Base-by-base conservation (phyloP, 2,797 vertebrate species). In the Sphenopsis melanotis region DNA sequence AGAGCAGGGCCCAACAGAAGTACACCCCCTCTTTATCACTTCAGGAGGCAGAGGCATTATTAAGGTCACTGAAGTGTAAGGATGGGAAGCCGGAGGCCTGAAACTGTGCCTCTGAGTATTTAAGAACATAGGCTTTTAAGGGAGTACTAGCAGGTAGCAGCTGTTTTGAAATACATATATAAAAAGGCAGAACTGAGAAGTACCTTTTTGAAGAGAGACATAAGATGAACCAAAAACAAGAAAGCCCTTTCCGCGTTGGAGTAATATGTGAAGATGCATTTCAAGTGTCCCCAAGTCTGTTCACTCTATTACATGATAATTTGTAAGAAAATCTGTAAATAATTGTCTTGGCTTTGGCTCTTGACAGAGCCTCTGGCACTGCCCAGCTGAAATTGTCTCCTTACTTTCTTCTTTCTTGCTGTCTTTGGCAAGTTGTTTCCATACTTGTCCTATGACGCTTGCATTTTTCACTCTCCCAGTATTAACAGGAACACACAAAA, bases 11-110 rank as follows among this genome's bases (percentile, higher is more conserved):
- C 83, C 80, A 83, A 76, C 27, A 83, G 75, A 90, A 95, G 68
- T 41, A 91, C 86, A 89, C 78, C 64, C 79, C 89, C 81, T 89
- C 86, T 95, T 95, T 88, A 94, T 78, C 93, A 84, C 84, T 96
- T 96, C 92, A 95, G 88, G 80, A 93, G 82, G 84, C 70, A 95
- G 75, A 94, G 60, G 69, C 69, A 85, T 93, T 96, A 95, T 96
- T 92, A 94, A 88, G 93, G 92, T 97, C 95, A 91, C 75, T 85
- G 80, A 92, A 80, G 69, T 92, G 78, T 89, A 92, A 95, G 91
- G 65, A 93, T 84, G 39, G 57, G 76, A 97, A 92, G 82, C 84
- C 9, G 6, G 61, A 95, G 83, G 88, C 76, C 86, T 90, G 78
- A 94, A 96, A 81, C 41, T 50, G 37, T 84, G 74, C 63, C 44